Evolutionary conservation across 2,888 invertebrate genomes (phyloP).

Genomic region (Nemotelus pantherinus): DNA sequence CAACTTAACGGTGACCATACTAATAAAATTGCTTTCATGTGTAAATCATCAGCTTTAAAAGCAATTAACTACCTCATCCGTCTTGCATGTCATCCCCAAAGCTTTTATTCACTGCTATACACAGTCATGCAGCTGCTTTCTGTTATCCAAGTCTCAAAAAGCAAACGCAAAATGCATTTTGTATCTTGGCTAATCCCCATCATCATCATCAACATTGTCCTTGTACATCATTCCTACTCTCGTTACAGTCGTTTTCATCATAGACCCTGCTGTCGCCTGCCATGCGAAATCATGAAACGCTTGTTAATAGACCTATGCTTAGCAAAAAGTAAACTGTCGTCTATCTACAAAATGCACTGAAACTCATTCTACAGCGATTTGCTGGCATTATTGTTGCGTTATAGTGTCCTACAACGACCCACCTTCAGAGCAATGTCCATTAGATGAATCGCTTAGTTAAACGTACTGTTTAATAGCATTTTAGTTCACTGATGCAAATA

Average conservation of each 20-base stretch:
- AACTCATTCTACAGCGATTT: too few relatives aligned
- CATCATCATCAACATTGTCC: slow-evolving; percentile 1
- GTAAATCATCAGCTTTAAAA: slow-evolving; percentile 41
- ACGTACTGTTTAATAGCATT: not conserved
- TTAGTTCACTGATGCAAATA: slow-evolving; percentile 39
- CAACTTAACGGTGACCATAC: slow-evolving; percentile 25
- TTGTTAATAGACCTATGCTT: not conserved
- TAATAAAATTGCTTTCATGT: slow-evolving; percentile 37
- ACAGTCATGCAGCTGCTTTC: not conserved
- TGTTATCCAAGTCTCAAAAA: not conserved
- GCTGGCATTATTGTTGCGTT: too few relatives aligned
- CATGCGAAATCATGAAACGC: not conserved
- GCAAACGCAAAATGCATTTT: not conserved
- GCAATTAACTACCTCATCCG: slow-evolving; percentile 30
- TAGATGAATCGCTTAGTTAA: slow-evolving; percentile 6
- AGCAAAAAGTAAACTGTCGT: slow-evolving; percentile 13
- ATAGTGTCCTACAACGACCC: too few relatives aligned
- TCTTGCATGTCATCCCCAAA: not conserved
- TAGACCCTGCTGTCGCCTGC: not conserved
- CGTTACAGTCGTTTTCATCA: not conserved
- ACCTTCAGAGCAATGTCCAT: slow-evolving; percentile 9
- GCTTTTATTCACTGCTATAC: not conserved
- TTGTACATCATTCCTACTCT: not conserved
- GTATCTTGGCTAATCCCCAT: slow-evolving; percentile 6
- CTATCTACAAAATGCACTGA: slow-evolving; percentile 23